Percentiles rank a stretch among this genome's conserved stretches.
phyloP scores from a whole-genome alignment of 2,797 vertebrate genomes.

The Acomys russatus region DNA sequence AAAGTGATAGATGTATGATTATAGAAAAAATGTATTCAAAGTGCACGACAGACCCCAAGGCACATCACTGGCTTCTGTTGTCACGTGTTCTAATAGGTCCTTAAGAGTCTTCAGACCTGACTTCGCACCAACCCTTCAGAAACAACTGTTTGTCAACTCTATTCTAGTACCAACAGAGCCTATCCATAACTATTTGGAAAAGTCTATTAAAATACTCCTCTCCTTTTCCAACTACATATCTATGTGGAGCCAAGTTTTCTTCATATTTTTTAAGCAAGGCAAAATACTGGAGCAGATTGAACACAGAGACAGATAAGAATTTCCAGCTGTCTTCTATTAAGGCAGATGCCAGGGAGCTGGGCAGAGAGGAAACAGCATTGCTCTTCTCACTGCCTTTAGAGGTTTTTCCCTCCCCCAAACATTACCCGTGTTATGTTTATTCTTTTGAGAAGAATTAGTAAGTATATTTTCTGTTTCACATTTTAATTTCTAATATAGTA shows the following conservation, averaged over 20 bases:
- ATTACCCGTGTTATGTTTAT: neutral
- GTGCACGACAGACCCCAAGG: neutral
- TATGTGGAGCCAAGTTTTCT: conserved; percentile 54
- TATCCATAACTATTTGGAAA: conserved; percentile 43
- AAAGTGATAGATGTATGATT: neutral
- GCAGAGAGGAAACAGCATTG: neutral
- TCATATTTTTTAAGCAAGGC: conserved; percentile 61
- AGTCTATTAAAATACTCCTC: conserved; percentile 45
- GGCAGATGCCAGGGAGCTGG: conserved; percentile 2
- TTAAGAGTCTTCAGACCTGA: conserved; percentile 3
- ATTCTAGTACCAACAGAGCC: conserved; percentile 32
- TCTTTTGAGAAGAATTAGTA: conserved; percentile 27
- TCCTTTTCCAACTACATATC: conserved; percentile 22
- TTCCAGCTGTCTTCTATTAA: conserved; percentile 52
- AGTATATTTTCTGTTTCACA: conserved; percentile 7
- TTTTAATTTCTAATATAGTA: conserved; percentile 46
- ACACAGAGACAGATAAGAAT: conserved; percentile 48
- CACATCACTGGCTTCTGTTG: neutral
- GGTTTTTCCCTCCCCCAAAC: neutral
- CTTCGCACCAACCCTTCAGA: conserved; percentile 28
- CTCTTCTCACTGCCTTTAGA: conserved; percentile 10
- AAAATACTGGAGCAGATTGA: conserved; percentile 38
- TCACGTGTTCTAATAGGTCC: neutral
- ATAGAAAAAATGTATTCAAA: conserved; percentile 24
- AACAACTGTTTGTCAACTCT: conserved; percentile 16